Evolutionary conservation across 2,888 invertebrate species (phyloP), one percentile per base, ranked within the genome.

Genomic region (Theretra japonica): DNA sequence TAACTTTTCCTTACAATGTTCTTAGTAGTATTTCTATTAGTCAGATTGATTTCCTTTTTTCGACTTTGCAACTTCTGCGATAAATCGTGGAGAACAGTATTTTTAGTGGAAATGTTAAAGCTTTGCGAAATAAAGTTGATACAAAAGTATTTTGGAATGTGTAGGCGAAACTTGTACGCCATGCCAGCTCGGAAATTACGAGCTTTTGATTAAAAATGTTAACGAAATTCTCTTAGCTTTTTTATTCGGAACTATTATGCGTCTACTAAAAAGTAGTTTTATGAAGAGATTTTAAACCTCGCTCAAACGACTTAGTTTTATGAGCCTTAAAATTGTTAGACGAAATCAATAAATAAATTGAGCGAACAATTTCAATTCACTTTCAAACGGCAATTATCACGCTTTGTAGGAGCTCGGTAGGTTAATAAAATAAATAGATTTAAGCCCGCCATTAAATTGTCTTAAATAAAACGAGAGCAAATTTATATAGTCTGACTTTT

Each of bases 331-430:
- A 19, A 56, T 62, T 30, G 33, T 71, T 69, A 73, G 72, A 62
- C 59, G 56, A 71, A 73, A 30, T 73, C 65, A 69, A 69, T 68
- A 60, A 33, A 68, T 74, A 56, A 73, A 74, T 74, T 73, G 71
- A 70, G 73, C 73, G 76, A 76, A 77, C 72, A 74, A 76, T 75
- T 76, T 76, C 73, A 72, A 71, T 74, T 74, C 68, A 72, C 70
- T 73, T 74, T 72, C 60, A 53, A 33, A 50, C 65, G 28, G 65
- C 62, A 71, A 65, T 71, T 71, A 71, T 71, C 70, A 56, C 25
- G 56, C 65, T 56, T 65, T 56, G 56, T 56, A 48, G 60, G 62
- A 70, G 70, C 62, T 65, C 65, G 65, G 62, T 57, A 53, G 56
- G 65, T 70, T 72, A 56, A 72, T 70, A 70, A 72, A 70, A 70